Evolutionary conservation across 1,140 invertebrate genomes (phyloP), one percentile per base, ranked within the genome.

Genomic region (Mylabris phalerata): DNA sequence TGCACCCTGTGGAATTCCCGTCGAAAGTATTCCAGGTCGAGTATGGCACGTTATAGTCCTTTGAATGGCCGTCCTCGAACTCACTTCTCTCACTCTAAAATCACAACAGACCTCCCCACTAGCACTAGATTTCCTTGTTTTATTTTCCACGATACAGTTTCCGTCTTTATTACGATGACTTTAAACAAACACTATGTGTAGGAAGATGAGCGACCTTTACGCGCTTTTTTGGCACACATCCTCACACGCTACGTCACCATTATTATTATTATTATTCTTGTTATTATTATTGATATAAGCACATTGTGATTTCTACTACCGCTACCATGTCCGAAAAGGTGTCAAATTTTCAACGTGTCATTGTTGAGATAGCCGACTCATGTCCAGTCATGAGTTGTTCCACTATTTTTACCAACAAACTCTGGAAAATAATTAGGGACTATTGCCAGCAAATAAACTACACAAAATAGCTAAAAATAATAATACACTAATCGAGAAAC

Each of bases 301-400:
- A n/a, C 19, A 9, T 11, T 55, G 47, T 39, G 38, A 32, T 7
- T 7, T 5, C 32, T 5, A 32, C 32, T 32, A 32, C 32, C 57
- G 59, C 65, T 64, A 66, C 66, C 66, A 48, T 19, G 19, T 19
- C 19, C 19, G 58, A 64, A 66, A 68, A 64, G 66, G 66, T 62
- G 62, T 51, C 61, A 66, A 64, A 32, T 32, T 32, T 64, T 66
- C 60, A 57, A 57, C 57, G 58, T 47, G 25, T 27, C 51, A 32
- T 46, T 65, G 63, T 62, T 65, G 60, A 60, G 60, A 65, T 55
- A 43, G 45, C 38, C 62, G 57, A 57, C 62, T 60, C 48, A 52
- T 50, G 62, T 47, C 62, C 48, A 19, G 19, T 32, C 48, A 60
- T 64, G 62, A 64, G 59, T 59, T 48, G 42, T 11, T n/a, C 45